A percentile compares a stretch with the other conserved stretches of the same genome.
Evolutionary conservation across 2,888 invertebrate genomes (phyloP).

Genomic region (Maniola hyperantus): DNA sequence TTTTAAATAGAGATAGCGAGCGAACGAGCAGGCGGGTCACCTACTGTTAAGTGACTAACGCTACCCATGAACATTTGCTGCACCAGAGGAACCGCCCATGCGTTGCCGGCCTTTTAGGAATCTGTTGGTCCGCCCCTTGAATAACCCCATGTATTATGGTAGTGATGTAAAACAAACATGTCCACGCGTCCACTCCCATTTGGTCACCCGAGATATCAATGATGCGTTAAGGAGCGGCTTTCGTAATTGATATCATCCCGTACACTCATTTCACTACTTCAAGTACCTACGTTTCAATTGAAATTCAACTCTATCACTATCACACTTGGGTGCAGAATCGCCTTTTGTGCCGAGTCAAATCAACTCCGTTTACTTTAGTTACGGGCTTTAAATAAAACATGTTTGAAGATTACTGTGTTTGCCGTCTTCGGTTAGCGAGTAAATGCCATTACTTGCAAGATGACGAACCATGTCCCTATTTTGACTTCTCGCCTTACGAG

Average conservation of each 20-base stretch:
- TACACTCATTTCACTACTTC: slow-evolving; percentile 35
- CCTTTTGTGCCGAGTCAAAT: background rate
- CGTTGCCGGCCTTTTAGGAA: no score
- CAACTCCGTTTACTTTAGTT: slow-evolving; percentile 27
- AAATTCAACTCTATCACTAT: slow-evolving; percentile 31
- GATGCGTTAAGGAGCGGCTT: slow-evolving; percentile 54
- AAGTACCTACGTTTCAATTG: slow-evolving; percentile 4
- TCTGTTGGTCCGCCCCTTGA: no score
- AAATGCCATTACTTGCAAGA: slow-evolving; percentile 15
- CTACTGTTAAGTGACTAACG: no score
- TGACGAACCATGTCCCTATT: background rate
- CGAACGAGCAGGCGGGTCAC: no score
- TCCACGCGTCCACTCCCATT: slow-evolving; percentile 24
- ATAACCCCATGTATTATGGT: no score
- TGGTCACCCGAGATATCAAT: slow-evolving; percentile 47
- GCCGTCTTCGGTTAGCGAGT: slow-evolving; percentile 23
- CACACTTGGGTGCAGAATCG: slow-evolving; percentile 18
- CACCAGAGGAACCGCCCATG: no score
- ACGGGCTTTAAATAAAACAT: slow-evolving; percentile 39
- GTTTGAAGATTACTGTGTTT: slow-evolving; percentile 41
- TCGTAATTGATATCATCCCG: slow-evolving; percentile 50
- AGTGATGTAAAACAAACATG: background rate
- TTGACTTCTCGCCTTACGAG: background rate
- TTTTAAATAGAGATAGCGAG: no score
- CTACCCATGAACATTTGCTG: no score